Evolutionary conservation across 1,140 invertebrate species (phyloP).

Genomic region (Drosophila navojoa): DNA sequence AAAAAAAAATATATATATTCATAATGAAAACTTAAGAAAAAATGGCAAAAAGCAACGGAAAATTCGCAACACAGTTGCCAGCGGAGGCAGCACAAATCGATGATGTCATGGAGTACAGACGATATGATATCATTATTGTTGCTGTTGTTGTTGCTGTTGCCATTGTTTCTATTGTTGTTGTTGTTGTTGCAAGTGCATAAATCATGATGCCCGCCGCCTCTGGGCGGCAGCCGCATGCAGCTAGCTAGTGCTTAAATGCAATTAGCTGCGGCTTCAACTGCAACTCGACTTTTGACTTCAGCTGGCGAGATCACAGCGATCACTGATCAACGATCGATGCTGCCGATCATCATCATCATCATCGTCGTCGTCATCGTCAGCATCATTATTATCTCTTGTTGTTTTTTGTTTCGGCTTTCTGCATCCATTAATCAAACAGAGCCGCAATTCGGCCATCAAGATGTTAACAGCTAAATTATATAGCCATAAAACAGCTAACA

Average conservation of each 20-base stretch:
- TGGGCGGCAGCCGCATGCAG: conserved; percentile 14
- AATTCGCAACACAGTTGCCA: conserved; percentile 25
- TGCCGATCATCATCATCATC: not conserved
- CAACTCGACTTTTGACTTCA: conserved; percentile 25
- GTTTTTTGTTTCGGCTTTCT: not conserved
- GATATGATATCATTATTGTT: conserved; percentile 32
- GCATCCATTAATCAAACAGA: conserved; percentile 52
- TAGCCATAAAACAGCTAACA: conserved; percentile 38
- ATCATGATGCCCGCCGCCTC: conserved; percentile 30
- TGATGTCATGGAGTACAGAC: conserved; percentile 31
- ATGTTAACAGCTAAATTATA: conserved; percentile 64
- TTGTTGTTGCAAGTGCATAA: conserved; percentile 29
- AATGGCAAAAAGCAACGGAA: not conserved
- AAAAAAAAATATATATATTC: not conserved
- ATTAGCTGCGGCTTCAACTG: conserved; percentile 37
- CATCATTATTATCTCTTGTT: conserved; percentile 5
- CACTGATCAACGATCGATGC: conserved; percentile 23
- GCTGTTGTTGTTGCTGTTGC: not conserved
- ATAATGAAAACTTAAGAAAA: not conserved
- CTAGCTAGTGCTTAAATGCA: conserved; percentile 28
- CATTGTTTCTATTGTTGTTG: conserved; percentile 1
- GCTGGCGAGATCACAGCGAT: conserved; percentile 5
- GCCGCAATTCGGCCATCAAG: conserved; percentile 55
- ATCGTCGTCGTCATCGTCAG: conserved; percentile 12
- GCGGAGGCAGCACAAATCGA: conserved; percentile 25